Percentiles rank a stretch among this genome's conserved stretches.
These are phyloP conservation scores for Cephus nigrinus DNA, from an alignment of 2,888 invertebrate genomes.

Conservation along the genomic window DNA sequence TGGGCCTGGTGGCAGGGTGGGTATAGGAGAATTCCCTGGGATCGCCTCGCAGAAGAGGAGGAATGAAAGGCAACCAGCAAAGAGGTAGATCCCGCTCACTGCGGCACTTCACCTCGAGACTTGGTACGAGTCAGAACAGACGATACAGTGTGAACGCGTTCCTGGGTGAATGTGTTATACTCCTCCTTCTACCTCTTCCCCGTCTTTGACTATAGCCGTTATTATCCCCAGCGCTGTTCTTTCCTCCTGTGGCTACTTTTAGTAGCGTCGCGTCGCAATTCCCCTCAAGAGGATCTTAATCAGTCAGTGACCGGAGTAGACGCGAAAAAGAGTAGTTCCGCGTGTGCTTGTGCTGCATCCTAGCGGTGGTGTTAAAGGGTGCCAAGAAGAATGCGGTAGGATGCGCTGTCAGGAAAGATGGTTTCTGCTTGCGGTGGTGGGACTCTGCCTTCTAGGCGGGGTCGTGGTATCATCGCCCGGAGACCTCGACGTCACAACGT, in stretches of 20 bases:
- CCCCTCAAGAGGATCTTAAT: neutral
- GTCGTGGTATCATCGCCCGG: slow-evolving; percentile 28
- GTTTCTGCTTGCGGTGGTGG: slow-evolving; percentile 44
- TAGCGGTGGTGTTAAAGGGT: slow-evolving; percentile 2
- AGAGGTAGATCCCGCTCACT: slow-evolving; percentile 42
- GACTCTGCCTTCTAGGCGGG: slow-evolving; percentile 44
- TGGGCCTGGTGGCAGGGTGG: slow-evolving; percentile 29
- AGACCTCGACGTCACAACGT: slow-evolving; percentile 20
- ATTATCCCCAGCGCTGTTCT: neutral
- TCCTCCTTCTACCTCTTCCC: neutral
- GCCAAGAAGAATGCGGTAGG: slow-evolving; percentile 55
- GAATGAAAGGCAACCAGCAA: slow-evolving; percentile 34
- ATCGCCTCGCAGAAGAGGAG: slow-evolving; percentile 28
- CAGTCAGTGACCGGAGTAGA: neutral
- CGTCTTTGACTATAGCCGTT: neutral
- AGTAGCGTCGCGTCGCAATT: neutral
- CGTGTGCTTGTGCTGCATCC: neutral
- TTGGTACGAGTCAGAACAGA: slow-evolving; percentile 32
- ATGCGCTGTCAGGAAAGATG: slow-evolving; percentile 54
- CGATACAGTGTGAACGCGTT: neutral
- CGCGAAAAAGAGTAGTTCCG: neutral
- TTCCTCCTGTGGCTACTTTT: neutral
- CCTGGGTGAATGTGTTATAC: slow-evolving; percentile 1
- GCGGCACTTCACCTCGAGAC: slow-evolving; percentile 42
- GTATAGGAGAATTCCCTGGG: slow-evolving; percentile 32